Percentiles rank a stretch among this genome's conserved stretches.
Conservation (phyloP, 2,797 vertebrate genomes). For the Myotis pilosus region DNA sequence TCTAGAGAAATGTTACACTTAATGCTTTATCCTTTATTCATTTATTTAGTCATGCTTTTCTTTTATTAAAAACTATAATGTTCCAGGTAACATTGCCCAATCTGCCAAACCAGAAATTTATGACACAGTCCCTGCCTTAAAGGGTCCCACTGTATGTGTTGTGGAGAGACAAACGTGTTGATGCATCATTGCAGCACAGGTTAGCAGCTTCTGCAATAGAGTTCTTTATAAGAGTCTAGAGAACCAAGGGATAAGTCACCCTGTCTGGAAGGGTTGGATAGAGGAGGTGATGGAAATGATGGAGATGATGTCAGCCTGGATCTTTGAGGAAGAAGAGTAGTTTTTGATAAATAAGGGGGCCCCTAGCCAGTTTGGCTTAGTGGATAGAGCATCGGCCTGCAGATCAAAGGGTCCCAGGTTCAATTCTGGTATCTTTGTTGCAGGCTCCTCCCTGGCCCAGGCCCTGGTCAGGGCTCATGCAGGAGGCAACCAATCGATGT, state of each 20-base stretch:
- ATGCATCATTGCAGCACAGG: rapidly evolving
- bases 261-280: background rate
- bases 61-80: background rate
- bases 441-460: too few species aligned
- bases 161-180: background rate
- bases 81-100: background rate
- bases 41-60: background rate
- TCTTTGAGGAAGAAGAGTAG: background rate
- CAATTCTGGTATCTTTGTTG: too few species aligned
- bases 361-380: too few species aligned
- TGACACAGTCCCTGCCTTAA: background rate
- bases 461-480: too few species aligned
- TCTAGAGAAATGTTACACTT: background rate
- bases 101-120: background rate
- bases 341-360: background rate
- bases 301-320: background rate
- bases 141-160: background rate
- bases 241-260: background rate
- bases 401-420: too few species aligned
- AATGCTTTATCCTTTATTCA: background rate
- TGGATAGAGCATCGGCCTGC: too few species aligned
- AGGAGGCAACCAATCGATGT: too few species aligned
- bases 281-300: background rate
- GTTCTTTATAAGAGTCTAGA: background rate
- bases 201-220: background rate